Evolutionary conservation across 2,113 vertebrate genomes (phyloP).

Genomic region (Orthonyx spaldingii): DNA sequence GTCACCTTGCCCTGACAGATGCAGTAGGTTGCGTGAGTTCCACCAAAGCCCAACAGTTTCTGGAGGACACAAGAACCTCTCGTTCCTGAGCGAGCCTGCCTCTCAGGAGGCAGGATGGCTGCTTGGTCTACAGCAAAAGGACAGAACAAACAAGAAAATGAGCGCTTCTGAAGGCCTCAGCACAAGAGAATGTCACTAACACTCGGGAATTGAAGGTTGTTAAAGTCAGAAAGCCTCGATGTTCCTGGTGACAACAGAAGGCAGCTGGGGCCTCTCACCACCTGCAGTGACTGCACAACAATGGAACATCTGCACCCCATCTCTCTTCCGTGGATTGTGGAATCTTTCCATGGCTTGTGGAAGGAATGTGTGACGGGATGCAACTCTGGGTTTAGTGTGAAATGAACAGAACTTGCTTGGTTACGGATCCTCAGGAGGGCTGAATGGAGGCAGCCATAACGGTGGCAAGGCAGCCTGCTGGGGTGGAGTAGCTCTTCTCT

Average conservation of each 20-base stretch:
- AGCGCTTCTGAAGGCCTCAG: not conserved
- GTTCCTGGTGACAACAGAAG: not conserved
- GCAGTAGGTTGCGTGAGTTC: not conserved
- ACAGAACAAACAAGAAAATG: not conserved
- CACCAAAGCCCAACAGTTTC: not conserved
- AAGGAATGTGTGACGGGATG: not conserved
- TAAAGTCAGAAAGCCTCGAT: not conserved
- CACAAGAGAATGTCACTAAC: not conserved
- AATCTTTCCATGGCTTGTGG: not conserved
- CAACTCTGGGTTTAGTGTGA: rapidly evolving
- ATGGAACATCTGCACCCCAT: too few relatives aligned
- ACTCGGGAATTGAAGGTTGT: not conserved
- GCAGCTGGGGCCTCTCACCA: not conserved
- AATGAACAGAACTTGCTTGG: rapidly evolving
- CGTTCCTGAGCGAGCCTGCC: rapidly evolving
- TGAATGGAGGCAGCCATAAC: rapidly evolving
- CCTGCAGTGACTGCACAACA: not conserved
- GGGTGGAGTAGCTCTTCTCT: not conserved
- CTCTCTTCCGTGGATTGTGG: not conserved
- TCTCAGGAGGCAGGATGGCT: rapidly evolving
- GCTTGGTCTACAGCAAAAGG: not conserved
- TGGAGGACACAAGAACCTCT: not conserved
- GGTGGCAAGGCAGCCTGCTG: not conserved
- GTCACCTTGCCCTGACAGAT: not conserved
- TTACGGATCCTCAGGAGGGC: rapidly evolving